Evolutionary conservation across 2,113 vertebrate species (phyloP).

Genomic region (Crocuta crocuta): DNA sequence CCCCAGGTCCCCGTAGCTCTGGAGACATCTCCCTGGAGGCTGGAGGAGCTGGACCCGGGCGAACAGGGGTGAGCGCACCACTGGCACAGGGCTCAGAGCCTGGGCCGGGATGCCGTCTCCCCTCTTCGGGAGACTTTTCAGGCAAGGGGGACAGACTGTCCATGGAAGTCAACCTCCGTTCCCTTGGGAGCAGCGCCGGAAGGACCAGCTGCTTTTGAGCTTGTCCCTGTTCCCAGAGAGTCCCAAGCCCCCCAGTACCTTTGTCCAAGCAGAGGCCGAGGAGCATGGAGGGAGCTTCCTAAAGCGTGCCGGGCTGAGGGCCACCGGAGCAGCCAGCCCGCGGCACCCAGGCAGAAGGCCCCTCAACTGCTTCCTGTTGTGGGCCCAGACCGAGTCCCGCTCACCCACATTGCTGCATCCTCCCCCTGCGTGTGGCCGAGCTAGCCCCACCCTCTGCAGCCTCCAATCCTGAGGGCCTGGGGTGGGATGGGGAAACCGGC

Average conservation of each 20-base stretch:
- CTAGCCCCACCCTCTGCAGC: slow-evolving; percentile 64
- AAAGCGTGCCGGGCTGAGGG: background rate
- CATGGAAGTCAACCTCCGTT: slow-evolving; percentile 3
- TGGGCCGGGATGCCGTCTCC: background rate
- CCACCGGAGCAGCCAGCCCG: too few relatives aligned
- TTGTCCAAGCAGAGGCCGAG: background rate
- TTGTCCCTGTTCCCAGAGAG: slow-evolving; percentile 10
- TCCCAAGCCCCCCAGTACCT: background rate
- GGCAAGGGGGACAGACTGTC: background rate
- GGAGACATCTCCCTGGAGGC: background rate
- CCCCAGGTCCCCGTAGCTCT: background rate
- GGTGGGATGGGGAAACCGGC: slow-evolving; percentile 65
- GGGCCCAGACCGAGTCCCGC: background rate
- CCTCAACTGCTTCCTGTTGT: slow-evolving; percentile 68
- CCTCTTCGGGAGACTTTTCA: background rate
- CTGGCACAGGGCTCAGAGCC: background rate
- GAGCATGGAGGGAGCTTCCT: background rate
- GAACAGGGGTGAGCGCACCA: background rate
- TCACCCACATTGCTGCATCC: background rate
- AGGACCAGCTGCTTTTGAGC: slow-evolving; percentile 44
- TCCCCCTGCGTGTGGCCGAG: slow-evolving; percentile 7
- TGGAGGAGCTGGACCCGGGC: background rate
- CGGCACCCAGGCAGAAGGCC: background rate
- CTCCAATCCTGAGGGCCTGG: slow-evolving; percentile 66
- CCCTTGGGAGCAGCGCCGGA: background rate